These are phyloP conservation scores for Taenioides sp. DNA, from an alignment of 2,797 vertebrate species.

Conservation along the genomic window DNA sequence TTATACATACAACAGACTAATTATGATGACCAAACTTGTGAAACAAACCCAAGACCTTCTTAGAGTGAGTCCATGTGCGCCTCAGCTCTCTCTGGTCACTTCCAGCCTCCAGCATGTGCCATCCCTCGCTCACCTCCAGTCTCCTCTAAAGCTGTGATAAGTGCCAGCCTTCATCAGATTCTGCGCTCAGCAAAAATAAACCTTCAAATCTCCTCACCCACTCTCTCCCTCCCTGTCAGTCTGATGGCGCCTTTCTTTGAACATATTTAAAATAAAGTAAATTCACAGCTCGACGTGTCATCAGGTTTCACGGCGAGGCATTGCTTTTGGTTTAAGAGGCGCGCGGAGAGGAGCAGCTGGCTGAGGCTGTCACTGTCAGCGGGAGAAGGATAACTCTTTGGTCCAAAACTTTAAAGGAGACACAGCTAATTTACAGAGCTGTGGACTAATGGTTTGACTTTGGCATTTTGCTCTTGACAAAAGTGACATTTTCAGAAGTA, in stretches of 20 bases:
- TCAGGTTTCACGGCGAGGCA: slow-evolving; percentile 49
- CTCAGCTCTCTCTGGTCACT: slow-evolving; percentile 24
- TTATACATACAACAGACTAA: neutral
- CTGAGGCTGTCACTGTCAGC: slow-evolving; percentile 42
- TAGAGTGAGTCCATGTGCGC: neutral
- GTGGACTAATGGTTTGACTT: slow-evolving; percentile 6
- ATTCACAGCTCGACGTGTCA: slow-evolving; percentile 57
- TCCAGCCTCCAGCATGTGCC: slow-evolving; percentile 23
- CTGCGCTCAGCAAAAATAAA: slow-evolving; percentile 41
- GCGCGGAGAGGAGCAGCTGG: slow-evolving; percentile 46
- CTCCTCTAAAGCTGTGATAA: slow-evolving; percentile 32
- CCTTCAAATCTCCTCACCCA: slow-evolving; percentile 34
- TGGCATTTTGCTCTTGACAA: slow-evolving; percentile 12
- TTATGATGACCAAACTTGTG: neutral
- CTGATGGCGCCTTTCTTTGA: slow-evolving; percentile 54
- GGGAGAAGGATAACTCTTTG: slow-evolving; percentile 48
- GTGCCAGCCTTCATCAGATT: slow-evolving; percentile 47
- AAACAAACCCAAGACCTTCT: neutral
- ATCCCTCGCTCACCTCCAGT: slow-evolving; percentile 40
- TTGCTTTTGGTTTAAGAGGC: slow-evolving; percentile 66
- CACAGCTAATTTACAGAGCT: slow-evolving; percentile 42
- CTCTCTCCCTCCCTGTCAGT: slow-evolving; percentile 36
- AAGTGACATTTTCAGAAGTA: neutral
- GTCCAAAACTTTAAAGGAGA: slow-evolving; percentile 45
- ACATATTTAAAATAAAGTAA: slow-evolving; percentile 64